Conservation (phyloP, 2,888 invertebrate genomes). For the Scaptomyza tumidula region DNA sequence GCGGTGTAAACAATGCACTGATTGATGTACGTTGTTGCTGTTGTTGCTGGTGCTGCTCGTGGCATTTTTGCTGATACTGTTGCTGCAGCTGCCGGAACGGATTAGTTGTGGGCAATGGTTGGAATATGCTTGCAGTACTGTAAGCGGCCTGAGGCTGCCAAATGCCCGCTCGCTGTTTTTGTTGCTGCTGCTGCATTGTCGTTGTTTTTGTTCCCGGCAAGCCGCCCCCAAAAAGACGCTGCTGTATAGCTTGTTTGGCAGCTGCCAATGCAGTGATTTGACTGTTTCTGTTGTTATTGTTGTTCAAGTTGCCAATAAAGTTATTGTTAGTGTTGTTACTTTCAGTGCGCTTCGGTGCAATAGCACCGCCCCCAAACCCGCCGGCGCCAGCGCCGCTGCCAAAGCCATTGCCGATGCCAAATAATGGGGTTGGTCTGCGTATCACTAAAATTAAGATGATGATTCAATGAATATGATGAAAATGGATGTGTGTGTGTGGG, state of each 20-base stretch:
- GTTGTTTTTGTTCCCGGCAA: conserved; percentile 36
- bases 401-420: conserved; percentile 75
- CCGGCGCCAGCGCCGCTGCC: conserved; percentile 70
- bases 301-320: conserved; percentile 34
- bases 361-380: conserved; percentile 38
- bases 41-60: conserved; percentile 41
- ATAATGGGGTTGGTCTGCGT: conserved; percentile 86
- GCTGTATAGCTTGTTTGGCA: conserved; percentile 79
- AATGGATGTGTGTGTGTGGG: conserved; percentile 43
- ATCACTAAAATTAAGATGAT: conserved; percentile 84
- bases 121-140: conserved; percentile 71
- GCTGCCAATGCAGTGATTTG: conserved; percentile 78
- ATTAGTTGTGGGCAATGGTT: conserved; percentile 43
- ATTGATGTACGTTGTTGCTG: conserved; percentile 37
- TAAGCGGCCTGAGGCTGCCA: conserved; percentile 65
- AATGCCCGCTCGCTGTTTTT: conserved; percentile 39
- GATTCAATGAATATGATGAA: conserved; percentile 81
- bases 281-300: conserved; percentile 16
- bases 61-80: conserved; percentile 68
- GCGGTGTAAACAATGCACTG: conserved; percentile 63
- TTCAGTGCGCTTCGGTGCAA: conserved; percentile 40
- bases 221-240: conserved; percentile 68
- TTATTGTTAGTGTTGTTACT: conserved; percentile 43
- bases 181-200: conserved; percentile 19
- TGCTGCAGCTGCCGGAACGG: conserved; percentile 67